phyloP scores from a whole-genome alignment of 2,113 vertebrate species.

The Pseudonaja textilis region DNA sequence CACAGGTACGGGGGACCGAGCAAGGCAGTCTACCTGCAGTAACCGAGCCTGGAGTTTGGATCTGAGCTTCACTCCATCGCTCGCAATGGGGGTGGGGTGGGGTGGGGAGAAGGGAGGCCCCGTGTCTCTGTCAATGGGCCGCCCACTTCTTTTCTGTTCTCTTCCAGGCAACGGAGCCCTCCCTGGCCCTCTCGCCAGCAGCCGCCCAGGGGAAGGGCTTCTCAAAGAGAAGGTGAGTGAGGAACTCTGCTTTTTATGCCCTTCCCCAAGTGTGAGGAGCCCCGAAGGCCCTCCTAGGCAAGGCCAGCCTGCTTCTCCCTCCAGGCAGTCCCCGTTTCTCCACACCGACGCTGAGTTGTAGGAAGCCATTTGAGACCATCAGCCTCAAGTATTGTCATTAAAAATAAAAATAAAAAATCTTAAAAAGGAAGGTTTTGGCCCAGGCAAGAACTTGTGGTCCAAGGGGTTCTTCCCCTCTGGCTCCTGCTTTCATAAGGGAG shows the following conservation, averaged over 20 bases:
- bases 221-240: constrained; percentile 56
- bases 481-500: background rate
- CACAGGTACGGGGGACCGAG: constrained; percentile 32
- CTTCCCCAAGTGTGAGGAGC: background rate
- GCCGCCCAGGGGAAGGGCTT: background rate
- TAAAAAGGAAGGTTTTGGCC: background rate
- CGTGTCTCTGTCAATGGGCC: background rate
- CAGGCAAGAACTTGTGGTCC: background rate
- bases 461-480: background rate
- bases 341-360: background rate
- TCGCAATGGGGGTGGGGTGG: background rate
- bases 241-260: background rate
- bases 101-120: background rate
- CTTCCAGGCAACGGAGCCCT: background rate
- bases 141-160: background rate
- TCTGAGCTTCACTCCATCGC: background rate
- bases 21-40: background rate
- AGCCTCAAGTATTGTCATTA: background rate
- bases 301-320: background rate
- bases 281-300: background rate
- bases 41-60: background rate
- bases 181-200: background rate
- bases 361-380: background rate
- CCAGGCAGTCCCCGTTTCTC: background rate
- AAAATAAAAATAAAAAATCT: background rate